Evolutionary conservation across 2,888 invertebrate species (phyloP).

Genomic region (Gari tellinella): DNA sequence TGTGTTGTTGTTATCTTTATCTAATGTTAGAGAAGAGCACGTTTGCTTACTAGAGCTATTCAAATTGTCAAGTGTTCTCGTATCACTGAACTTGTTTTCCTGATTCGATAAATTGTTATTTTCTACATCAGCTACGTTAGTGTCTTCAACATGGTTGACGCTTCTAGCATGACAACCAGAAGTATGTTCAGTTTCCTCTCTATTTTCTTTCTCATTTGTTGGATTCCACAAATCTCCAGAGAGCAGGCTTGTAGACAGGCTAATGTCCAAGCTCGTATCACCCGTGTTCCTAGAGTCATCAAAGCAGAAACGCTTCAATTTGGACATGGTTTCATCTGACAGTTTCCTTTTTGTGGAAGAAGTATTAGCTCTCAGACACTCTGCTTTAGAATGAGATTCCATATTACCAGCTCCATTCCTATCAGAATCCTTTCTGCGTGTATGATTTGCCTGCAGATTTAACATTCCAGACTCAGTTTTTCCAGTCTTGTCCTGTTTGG

Average conservation of each 20-base stretch:
- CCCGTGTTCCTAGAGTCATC: conserved; percentile 41
- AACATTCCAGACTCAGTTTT: background rate
- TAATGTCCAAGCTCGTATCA: conserved; percentile 16
- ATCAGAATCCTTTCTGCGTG: no score
- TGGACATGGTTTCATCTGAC: conserved; percentile 56
- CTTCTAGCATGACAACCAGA: no score
- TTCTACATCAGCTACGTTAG: background rate
- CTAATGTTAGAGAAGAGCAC: no score
- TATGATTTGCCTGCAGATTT: background rate
- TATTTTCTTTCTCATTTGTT: background rate
- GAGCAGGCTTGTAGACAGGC: conserved; percentile 53
- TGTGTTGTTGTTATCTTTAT: background rate
- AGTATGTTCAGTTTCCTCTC: no score
- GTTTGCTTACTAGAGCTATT: no score
- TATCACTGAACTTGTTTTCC: background rate
- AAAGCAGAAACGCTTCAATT: conserved; percentile 63
- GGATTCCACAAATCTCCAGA: conserved; percentile 60
- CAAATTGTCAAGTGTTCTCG: no score
- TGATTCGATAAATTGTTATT: background rate
- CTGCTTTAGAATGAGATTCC: no score
- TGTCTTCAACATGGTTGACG: conserved; percentile 10
- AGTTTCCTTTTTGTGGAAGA: conserved; percentile 10
- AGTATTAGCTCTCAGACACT: background rate
- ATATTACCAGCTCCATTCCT: no score
- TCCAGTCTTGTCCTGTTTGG: background rate